Evolutionary conservation across 2,888 invertebrate genomes (phyloP).

Genomic region (Chaetoderma sp.): DNA sequence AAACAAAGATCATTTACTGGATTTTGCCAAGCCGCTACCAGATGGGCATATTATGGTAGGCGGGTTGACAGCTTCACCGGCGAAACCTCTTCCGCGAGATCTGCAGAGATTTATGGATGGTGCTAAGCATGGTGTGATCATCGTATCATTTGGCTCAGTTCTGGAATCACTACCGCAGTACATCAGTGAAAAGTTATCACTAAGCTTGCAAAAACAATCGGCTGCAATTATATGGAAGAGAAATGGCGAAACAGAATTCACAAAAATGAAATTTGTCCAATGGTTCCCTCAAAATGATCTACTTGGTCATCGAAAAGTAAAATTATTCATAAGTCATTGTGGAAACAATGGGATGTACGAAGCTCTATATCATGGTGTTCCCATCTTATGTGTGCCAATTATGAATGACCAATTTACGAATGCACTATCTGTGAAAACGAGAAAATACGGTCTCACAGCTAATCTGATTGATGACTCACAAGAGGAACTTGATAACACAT

Average conservation of each 20-base stretch:
- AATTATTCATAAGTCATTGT: conserved; percentile 47
- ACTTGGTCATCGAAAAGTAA: conserved; percentile 37
- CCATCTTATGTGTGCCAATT: conserved; percentile 42
- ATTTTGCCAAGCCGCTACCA: conserved; percentile 36
- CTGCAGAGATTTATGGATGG: conserved; percentile 35
- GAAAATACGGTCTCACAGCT: not conserved
- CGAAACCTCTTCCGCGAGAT: conserved; percentile 32
- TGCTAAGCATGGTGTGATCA: conserved; percentile 35
- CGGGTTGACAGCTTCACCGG: conserved; percentile 37
- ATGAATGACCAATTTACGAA: conserved; percentile 40
- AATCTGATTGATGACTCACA: conserved; percentile 7
- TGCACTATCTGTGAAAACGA: conserved; percentile 27
- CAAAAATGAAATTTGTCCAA: conserved; percentile 27
- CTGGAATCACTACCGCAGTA: conserved; percentile 26
- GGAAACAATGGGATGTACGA: conserved; percentile 48
- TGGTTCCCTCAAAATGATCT: conserved; percentile 49
- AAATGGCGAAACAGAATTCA: conserved; percentile 9
- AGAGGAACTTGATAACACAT: conserved; percentile 12
- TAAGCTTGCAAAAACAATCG: conserved; percentile 19
- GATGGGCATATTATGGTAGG: conserved; percentile 40
- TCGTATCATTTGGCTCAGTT: conserved; percentile 41
- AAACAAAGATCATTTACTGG: conserved; percentile 39
- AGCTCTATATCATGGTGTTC: conserved; percentile 45
- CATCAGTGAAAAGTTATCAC: conserved; percentile 23
- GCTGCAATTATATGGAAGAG: conserved; percentile 22